Conservation (phyloP, 2,797 vertebrate species). For the Phalanger gymnotis region DNA sequence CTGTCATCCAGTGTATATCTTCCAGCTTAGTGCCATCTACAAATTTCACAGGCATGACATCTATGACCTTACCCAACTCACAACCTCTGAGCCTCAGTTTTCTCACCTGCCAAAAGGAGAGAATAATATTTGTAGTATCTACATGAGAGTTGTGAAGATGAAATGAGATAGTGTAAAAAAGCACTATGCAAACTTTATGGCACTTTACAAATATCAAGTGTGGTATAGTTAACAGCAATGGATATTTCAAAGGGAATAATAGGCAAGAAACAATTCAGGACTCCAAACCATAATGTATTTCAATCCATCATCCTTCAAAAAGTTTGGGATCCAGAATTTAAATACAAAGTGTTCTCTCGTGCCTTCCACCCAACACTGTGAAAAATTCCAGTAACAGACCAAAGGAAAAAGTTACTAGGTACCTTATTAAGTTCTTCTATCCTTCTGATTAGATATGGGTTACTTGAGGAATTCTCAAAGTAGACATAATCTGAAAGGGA, state of each 20-base stretch:
- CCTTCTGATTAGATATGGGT: slow-evolving; percentile 97
- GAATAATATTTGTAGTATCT: neutral
- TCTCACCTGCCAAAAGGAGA: neutral
- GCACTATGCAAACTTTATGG: neutral
- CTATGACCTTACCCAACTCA: neutral
- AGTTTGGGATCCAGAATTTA: neutral
- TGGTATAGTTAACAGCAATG: neutral
- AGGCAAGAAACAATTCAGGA: slow-evolving; percentile 34
- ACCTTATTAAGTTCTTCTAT: slow-evolving; percentile 99
- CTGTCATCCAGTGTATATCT: neutral
- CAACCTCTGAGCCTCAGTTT: neutral
- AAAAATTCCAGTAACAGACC: slow-evolving; percentile 29
- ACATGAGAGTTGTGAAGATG: neutral
- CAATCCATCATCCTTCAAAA: slow-evolving; percentile 40
- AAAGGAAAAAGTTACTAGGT: slow-evolving; percentile 62
- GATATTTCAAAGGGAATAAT: slow-evolving; percentile 17
- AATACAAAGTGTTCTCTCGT: slow-evolving; percentile 36
- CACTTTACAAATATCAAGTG: neutral
- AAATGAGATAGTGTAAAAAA: neutral
- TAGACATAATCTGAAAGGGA: slow-evolving; percentile 96
- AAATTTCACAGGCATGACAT: neutral
- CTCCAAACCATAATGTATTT: slow-evolving; percentile 28
- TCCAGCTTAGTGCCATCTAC: neutral
- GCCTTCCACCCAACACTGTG: slow-evolving; percentile 40
- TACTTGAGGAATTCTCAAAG: slow-evolving; percentile 99